Percentiles rank a stretch among this genome's conserved stretches.
These are phyloP conservation scores for Margaritifera margaritifera DNA, from an alignment of 2,888 invertebrate species.

Conservation along the genomic window DNA sequence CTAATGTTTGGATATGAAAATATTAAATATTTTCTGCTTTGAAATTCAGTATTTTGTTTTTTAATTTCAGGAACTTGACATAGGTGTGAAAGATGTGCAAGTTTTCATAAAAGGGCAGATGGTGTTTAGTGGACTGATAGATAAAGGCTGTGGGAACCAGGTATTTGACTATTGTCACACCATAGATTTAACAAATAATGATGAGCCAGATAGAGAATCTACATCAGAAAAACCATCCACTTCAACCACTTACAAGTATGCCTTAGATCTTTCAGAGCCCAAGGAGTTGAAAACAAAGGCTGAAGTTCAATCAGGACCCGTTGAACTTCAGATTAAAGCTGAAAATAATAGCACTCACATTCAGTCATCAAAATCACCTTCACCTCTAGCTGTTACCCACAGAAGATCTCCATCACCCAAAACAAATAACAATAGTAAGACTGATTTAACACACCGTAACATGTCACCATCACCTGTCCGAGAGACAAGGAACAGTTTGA, in stretches of 20 bases:
- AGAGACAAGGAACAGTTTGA: constrained; percentile 43
- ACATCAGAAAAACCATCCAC: no score
- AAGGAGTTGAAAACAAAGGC: no score
- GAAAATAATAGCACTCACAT: background rate
- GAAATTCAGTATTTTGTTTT: background rate
- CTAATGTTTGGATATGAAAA: constrained; percentile 2
- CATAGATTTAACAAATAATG: constrained; percentile 23
- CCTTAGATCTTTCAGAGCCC: no score
- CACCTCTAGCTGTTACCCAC: background rate
- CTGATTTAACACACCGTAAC: constrained; percentile 27
- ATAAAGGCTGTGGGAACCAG: constrained; percentile 73
- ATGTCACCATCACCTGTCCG: constrained; percentile 40
- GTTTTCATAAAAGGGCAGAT: constrained; percentile 60
- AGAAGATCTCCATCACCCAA: constrained; percentile 9
- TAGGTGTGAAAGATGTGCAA: constrained; percentile 63
- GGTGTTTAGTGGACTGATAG: constrained; percentile 65
- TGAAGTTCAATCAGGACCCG: no score
- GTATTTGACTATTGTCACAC: constrained; percentile 70
- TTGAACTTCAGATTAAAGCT: no score
- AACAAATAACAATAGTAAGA: constrained; percentile 16
- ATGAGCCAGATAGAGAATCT: no score
- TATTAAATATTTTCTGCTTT: background rate
- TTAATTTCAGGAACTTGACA: constrained; percentile 62
- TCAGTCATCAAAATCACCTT: background rate
- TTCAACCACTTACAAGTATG: no score